phyloP scores from a whole-genome alignment of 2,888 invertebrate species.

The Eilema sororculum region DNA sequence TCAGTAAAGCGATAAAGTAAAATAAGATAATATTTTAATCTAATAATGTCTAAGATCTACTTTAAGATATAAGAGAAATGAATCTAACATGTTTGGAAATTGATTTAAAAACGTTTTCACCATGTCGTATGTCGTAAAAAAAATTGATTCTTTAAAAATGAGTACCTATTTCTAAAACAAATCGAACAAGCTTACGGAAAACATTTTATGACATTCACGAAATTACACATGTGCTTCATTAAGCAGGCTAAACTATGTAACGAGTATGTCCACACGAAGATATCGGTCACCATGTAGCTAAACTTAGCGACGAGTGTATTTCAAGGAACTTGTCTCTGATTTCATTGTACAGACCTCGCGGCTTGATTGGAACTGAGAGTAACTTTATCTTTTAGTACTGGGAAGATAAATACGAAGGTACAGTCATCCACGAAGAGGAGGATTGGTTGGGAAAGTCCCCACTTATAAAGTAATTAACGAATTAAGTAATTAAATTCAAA shows the following conservation, averaged over 20 bases:
- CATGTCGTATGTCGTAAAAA: too few species aligned
- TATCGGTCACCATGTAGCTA: constrained; percentile 29
- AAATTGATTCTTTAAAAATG: too few species aligned
- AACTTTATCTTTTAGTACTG: constrained; percentile 39
- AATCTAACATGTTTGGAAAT: background rate
- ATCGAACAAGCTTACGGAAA: too few species aligned
- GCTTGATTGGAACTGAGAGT: constrained; percentile 50
- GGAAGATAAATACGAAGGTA: constrained; percentile 12
- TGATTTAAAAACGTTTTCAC: background rate
- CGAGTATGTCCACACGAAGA: constrained; percentile 34
- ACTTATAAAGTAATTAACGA: background rate
- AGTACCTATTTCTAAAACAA: too few species aligned
- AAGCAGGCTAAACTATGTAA: too few species aligned
- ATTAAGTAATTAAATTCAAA: too few species aligned
- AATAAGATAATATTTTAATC: too few species aligned
- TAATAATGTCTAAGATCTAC: too few species aligned
- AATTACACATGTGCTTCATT: too few species aligned
- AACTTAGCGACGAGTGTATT: constrained; percentile 40
- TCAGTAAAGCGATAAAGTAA: too few species aligned
- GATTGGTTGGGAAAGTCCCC: constrained; percentile 17
- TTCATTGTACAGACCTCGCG: constrained; percentile 43
- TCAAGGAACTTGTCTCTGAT: constrained; percentile 52
- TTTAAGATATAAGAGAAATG: too few species aligned
- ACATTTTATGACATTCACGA: too few species aligned
- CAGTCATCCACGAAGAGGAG: constrained; percentile 15